These are phyloP conservation scores for Sthenelais limicola DNA, from an alignment of 2,888 invertebrate genomes.

Conservation along the genomic window DNA sequence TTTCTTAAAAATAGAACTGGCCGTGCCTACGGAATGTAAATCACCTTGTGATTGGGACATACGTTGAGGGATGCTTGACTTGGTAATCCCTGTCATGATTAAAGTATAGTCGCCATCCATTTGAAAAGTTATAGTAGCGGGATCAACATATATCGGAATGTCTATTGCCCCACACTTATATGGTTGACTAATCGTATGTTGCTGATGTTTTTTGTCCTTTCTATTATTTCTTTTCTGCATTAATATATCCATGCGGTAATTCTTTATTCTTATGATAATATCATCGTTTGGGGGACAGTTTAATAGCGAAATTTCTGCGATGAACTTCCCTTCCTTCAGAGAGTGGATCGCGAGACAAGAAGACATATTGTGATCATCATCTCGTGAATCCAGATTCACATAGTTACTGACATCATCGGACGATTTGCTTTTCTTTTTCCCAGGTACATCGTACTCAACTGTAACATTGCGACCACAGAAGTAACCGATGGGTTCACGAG, in stretches of 20 bases:
- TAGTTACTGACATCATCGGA: background rate
- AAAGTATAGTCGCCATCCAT: background rate
- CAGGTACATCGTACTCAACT: background rate
- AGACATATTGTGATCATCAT: background rate
- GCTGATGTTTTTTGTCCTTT: background rate
- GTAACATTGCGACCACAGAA: background rate
- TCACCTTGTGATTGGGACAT: constrained; percentile 8
- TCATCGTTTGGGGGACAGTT: constrained; percentile 7
- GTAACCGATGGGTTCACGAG: background rate
- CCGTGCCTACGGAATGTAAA: too few species aligned
- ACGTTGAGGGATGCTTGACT: background rate
- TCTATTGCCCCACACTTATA: constrained; percentile 5
- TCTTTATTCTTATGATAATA: background rate
- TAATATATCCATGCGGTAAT: constrained; percentile 9
- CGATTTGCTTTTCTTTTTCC: constrained; percentile 16
- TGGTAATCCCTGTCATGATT: constrained; percentile 11
- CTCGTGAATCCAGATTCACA: background rate
- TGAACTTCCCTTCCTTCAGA: constrained; percentile 10
- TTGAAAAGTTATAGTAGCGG: constrained; percentile 2
- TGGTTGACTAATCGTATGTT: background rate
- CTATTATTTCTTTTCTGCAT: constrained; percentile 1
- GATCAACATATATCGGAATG: constrained; percentile 27
- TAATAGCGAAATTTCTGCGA: constrained; percentile 8
- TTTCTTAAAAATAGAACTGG: background rate
- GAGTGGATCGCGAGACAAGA: constrained; percentile 10